phyloP scores from a whole-genome alignment of 2,888 invertebrate species.

The Keiferia lycopersicella region DNA sequence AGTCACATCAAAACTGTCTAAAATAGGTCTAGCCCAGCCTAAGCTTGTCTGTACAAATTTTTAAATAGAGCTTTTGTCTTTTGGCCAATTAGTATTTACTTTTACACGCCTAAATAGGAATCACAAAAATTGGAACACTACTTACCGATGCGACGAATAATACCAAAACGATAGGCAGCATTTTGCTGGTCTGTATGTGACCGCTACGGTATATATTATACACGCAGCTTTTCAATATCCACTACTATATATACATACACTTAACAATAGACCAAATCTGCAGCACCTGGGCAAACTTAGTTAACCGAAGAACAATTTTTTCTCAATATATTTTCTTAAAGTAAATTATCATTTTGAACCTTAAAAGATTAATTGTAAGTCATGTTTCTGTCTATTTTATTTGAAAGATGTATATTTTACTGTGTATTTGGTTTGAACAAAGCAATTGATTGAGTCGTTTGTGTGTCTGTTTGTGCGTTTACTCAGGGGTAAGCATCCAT shows the following conservation, averaged over 20 bases:
- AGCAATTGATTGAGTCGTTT: slow-evolving; percentile 57
- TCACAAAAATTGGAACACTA: slow-evolving; percentile 46
- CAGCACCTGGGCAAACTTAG: slow-evolving; percentile 57
- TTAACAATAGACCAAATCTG: slow-evolving; percentile 45
- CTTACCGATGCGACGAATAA: slow-evolving; percentile 66
- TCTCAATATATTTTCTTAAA: slow-evolving; percentile 33
- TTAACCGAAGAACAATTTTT: slow-evolving; percentile 29
- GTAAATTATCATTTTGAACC: background rate
- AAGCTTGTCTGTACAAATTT: too few relatives aligned
- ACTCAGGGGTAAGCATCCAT: slow-evolving; percentile 43
- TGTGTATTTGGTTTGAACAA: slow-evolving; percentile 46
- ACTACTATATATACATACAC: slow-evolving; percentile 64
- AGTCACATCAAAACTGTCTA: too few relatives aligned
- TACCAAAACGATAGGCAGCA: slow-evolving; percentile 66
- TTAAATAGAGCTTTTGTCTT: too few relatives aligned
- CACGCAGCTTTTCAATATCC: slow-evolving; percentile 43
- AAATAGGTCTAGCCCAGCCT: too few relatives aligned
- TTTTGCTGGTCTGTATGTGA: slow-evolving; percentile 61
- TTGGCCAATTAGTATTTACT: slow-evolving; percentile 10
- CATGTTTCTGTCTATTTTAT: background rate
- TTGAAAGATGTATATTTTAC: background rate
- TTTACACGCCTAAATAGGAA: slow-evolving; percentile 4
- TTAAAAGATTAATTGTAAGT: background rate
- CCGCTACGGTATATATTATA: slow-evolving; percentile 75
- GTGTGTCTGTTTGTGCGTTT: slow-evolving; percentile 49